Evolutionary conservation across 2,113 vertebrate genomes (phyloP), one percentile per base, ranked within the genome.

Genomic region (Melanotaenia duboulayi): DNA sequence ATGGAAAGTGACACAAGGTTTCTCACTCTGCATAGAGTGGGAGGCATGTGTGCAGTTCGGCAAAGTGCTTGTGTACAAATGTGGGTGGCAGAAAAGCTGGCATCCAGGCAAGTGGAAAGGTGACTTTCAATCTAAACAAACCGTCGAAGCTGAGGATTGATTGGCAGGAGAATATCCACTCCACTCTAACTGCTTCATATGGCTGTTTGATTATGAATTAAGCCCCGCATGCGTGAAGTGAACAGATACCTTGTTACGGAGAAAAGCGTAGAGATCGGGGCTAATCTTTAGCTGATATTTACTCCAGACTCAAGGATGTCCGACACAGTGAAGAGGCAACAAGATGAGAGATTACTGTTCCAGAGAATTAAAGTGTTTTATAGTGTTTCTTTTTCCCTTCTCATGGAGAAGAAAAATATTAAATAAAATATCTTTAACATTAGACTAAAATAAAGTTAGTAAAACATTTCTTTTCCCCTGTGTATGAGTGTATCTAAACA

Each of bases 251-350:
- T 76, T 63, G 63, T 83, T 78, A 14, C 50, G 35, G 10, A 46
- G 42, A 14, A 56, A 76, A 67, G 62, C 65, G 40, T 59, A 76
- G 50, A 74, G 58, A 80, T 71, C 74, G 39, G 56, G 64, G 65
- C 57, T 83, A 62, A 82, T 88, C 59, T 76, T 80, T 74, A 79
- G 19, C 22, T 73, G 71, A 80, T 86, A 82, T 85, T 86, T 88
- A 66, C 65, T 68, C 24, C 28, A 58, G 65, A 56, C 57, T 87
- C 74, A 75, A 76, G 65, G 66, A 80, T 40, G 0, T 68, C 20
- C 81, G 25, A 46, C 51, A 67, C 25, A 65, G 54, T 54, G n/a
- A 57, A 65, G 64, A 58, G 49, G 28, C 56, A 62, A 40, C 52
- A 68, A 77, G 32, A 79, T 17, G n/a, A 50, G 44, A 52, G 65